phyloP scores from a whole-genome alignment of 2,797 vertebrate species.

The Cetoscarus ocellatus region DNA sequence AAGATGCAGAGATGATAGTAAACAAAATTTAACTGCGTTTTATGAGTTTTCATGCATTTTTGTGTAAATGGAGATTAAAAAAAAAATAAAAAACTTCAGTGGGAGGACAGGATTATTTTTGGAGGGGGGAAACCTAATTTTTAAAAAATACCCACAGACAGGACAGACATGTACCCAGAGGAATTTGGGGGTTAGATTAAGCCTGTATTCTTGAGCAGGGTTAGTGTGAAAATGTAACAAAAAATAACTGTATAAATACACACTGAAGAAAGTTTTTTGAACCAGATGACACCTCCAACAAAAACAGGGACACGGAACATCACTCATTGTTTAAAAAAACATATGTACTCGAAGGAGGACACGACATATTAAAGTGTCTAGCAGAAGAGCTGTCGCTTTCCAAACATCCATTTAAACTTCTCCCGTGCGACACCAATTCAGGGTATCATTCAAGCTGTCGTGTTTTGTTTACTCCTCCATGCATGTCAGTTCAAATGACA shows the following conservation, averaged over 20 bases:
- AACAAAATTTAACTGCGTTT: too few relatives aligned
- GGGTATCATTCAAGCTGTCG: conserved; percentile 49
- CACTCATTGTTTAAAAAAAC: conserved; percentile 19
- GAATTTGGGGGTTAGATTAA: too few relatives aligned
- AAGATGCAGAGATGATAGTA: too few relatives aligned
- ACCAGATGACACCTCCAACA: conserved; percentile 14
- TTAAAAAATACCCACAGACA: too few relatives aligned
- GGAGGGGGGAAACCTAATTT: too few relatives aligned
- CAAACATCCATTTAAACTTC: conserved; percentile 49
- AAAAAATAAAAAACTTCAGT: too few relatives aligned
- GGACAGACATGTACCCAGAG: too few relatives aligned
- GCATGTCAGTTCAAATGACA: conserved; percentile 52
- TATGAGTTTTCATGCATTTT: too few relatives aligned
- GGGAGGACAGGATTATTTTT: too few relatives aligned
- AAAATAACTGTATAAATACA: neutral
- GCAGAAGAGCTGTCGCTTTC: conserved; percentile 46
- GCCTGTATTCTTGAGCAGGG: too few relatives aligned
- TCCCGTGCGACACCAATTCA: conserved; percentile 39
- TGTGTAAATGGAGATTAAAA: too few relatives aligned
- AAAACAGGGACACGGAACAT: conserved; percentile 12
- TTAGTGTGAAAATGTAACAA: too few relatives aligned
- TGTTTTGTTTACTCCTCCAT: conserved; percentile 58
- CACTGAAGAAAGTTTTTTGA: conserved; percentile 2
- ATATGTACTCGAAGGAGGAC: conserved; percentile 21
- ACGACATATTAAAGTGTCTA: conserved; percentile 44